Conservation (phyloP, 2,797 vertebrate genomes). For the Thaleichthys pacificus region DNA sequence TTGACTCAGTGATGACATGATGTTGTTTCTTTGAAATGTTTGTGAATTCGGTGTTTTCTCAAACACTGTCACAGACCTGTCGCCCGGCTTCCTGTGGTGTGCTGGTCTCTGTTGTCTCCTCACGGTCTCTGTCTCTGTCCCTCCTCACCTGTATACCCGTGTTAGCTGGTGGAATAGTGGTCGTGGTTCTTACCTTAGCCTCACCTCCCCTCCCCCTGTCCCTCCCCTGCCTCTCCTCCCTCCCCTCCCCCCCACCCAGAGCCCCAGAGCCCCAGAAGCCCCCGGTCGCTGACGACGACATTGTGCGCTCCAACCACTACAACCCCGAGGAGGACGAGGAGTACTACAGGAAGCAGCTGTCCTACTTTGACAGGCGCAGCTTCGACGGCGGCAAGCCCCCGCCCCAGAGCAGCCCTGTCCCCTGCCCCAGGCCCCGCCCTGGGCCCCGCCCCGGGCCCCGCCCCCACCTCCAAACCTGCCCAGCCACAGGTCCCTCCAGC, state of each 20-base stretch:
- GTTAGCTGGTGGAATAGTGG: background rate
- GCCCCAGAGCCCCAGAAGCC: constrained; percentile 90
- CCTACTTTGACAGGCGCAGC: constrained; percentile 88
- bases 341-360: constrained; percentile 95
- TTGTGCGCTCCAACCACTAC: constrained; percentile 92
- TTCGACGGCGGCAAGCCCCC: constrained; percentile 80
- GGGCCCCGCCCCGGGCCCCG: constrained; percentile 56
- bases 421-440: too few species aligned
- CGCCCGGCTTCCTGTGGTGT: too few species aligned
- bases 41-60: too few species aligned
- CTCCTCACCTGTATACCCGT: background rate
- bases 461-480: constrained; percentile 50
- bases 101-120: background rate
- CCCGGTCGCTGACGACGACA: constrained; percentile 85
- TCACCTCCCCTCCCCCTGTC: background rate
- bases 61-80: too few species aligned
- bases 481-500: constrained; percentile 73
- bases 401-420: constrained; percentile 48
- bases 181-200: background rate
- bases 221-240: background rate
- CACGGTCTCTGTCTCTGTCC: background rate
- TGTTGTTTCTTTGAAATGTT: too few species aligned
- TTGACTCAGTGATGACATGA: background rate
- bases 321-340: constrained; percentile 95
- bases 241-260: constrained; percentile 60